Base-by-base conservation (phyloP, 2,113 vertebrate species). In the Psittacus erithacus region DNA sequence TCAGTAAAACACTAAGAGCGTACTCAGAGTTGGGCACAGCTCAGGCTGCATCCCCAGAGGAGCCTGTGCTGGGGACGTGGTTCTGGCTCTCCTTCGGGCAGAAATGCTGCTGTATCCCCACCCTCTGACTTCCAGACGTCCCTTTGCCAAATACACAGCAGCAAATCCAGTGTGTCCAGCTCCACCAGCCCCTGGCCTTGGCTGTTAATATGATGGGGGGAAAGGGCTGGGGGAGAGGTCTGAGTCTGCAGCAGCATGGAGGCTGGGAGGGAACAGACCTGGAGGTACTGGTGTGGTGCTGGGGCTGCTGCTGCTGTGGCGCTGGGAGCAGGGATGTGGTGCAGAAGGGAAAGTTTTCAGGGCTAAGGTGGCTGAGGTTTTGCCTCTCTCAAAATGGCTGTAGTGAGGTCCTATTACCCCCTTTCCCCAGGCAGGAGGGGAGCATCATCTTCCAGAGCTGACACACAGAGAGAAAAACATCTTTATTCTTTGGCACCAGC, bases 401-500 rank as follows among this genome's bases (percentile, higher is more conserved):
- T 13, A 59, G 28, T 33, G 41, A 23, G 31, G 2, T 33, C 31
- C 47, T 14, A 8, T 9, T 0, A 0, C 13, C 28, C 11, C 0
- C 0, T 50, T 67, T 74, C 50, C 39, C 25, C 55, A 46, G 33
- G 29, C 6, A 47, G 33, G 20, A 92, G n/a, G 4, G 7, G 4
- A 90, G 39, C 7, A 67, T 62, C 7, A 3, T 57, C 10, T 69
- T 57, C 8, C 28, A 88, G 38, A 78, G 35, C 10, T 78, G 50
- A 50, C 33, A 59, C 23, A 52, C 20, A 78, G 23, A 81, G 53
- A 44, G 18, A 84, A 50, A 85, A 88, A 55, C 22, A 28, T 16
- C 11, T 96, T 96, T 95, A 95, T 95, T 97, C 24, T 81, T 75
- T 76, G 73, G 62, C 57, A 89, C 5, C 9, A 74, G 71, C 55